Evolutionary conservation across 2,888 invertebrate genomes (phyloP).

Genomic region (Drosophila melanosoma): DNA sequence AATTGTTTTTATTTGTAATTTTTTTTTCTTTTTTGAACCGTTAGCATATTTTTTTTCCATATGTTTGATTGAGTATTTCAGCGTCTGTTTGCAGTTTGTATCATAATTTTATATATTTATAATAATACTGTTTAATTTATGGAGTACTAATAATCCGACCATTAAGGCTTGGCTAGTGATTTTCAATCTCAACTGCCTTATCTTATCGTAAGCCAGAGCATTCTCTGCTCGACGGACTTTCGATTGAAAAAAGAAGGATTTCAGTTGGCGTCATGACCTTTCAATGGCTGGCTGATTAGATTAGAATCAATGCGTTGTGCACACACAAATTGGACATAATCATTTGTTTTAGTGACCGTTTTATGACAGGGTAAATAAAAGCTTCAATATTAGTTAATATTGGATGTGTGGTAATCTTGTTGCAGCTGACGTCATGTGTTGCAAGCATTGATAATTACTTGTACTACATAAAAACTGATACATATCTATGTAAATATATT

Average conservation of each 20-base stretch:
- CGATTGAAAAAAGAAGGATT: not conserved
- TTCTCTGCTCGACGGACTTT: not conserved
- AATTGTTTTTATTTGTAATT: not conserved
- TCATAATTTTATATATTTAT: not conserved
- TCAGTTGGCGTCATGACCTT: slow-evolving; percentile 5
- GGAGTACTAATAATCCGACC: slow-evolving; percentile 5
- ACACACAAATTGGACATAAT: slow-evolving; percentile 2
- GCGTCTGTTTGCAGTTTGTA: not conserved
- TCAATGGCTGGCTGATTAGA: slow-evolving; percentile 29
- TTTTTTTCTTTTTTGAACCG: not conserved
- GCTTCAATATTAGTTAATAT: slow-evolving; percentile 8
- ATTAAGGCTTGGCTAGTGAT: slow-evolving; percentile 15
- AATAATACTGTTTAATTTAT: slow-evolving; percentile 4
- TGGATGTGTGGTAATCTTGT: slow-evolving; percentile 12
- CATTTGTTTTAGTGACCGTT: slow-evolving; percentile 12
- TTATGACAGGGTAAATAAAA: slow-evolving; percentile 19
- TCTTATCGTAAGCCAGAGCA: slow-evolving; percentile 21
- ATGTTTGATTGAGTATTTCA: not conserved
- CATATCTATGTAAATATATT: not conserved
- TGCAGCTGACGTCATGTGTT: slow-evolving; percentile 38
- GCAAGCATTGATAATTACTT: slow-evolving; percentile 30
- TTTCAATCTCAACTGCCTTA: slow-evolving; percentile 1
- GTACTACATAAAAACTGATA: slow-evolving; percentile 4
- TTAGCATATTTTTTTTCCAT: not conserved
- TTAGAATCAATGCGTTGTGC: not conserved